These are phyloP conservation scores for Rhinophrynus dorsalis DNA, from an alignment of 2,797 vertebrate species.

Conservation along the genomic window DNA sequence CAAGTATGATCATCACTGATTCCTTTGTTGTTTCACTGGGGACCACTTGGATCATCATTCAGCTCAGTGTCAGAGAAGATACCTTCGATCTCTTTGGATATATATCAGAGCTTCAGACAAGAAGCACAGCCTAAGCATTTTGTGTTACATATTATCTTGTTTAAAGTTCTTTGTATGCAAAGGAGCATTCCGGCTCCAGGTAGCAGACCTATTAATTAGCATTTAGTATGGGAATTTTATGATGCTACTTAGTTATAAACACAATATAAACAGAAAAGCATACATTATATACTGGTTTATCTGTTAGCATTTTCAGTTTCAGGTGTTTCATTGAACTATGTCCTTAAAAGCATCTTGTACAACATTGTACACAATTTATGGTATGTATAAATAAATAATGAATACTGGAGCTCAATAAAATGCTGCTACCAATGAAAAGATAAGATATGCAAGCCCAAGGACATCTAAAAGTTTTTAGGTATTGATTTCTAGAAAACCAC, in stretches of 20 bases:
- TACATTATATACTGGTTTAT: neutral
- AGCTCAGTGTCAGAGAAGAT: neutral
- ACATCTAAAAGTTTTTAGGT: neutral
- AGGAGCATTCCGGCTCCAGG: neutral
- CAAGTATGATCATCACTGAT: neutral
- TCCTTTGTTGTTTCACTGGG: neutral
- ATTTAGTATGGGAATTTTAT: constrained; percentile 11
- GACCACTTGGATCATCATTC: constrained; percentile 2
- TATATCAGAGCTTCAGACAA: neutral
- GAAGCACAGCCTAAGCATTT: constrained; percentile 30
- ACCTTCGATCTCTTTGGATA: constrained; percentile 11
- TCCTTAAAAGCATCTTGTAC: neutral
- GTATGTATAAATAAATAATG: neutral
- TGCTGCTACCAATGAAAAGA: too few relatives aligned
- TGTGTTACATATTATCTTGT: constrained; percentile 16
- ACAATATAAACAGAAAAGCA: neutral
- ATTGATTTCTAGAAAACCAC: neutral
- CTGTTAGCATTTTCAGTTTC: neutral
- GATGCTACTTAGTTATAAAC: constrained; percentile 12
- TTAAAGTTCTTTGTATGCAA: constrained; percentile 20
- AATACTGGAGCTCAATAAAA: neutral
- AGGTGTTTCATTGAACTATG: neutral
- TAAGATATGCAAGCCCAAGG: neutral
- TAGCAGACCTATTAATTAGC: constrained; percentile 27
- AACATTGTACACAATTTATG: neutral